Evolutionary conservation across 2,888 invertebrate genomes (phyloP), one percentile per base, ranked within the genome.

Genomic region (Nebria salina): DNA sequence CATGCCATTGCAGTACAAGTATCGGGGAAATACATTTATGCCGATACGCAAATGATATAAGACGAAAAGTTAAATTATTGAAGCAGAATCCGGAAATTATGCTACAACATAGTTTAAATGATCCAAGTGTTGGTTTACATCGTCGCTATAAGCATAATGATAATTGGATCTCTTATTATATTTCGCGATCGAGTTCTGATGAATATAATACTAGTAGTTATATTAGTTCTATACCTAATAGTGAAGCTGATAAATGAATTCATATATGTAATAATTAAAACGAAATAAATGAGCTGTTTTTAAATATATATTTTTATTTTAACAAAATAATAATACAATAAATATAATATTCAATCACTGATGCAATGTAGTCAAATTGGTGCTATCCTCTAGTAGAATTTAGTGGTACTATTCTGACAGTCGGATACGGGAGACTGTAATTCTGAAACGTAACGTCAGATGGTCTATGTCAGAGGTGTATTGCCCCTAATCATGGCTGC

Each of bases 11-110:
- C 72, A 82, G 73, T 65, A 74, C 82, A 43, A 84, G 83, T 77
- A 75, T 76, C 0, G 88, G 88, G 4, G 88, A 88, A 83, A 82
- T 87, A 20, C 86, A 86, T 82, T 70, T 82, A 2, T 86, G 86
- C 73, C 81, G 82, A 65, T 76, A 43, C 74, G 82, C 81, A 77
- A 82, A 82, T 15, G 83, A 82, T 75, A 83, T 82, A 7, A 82
- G 73, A 42, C 75, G 72, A 26, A 82, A 20, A 64, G 65, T 81
- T n/a, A 78, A 77, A 13, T 75, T 81, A 82, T 65, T 84, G 25
- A 84, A 83, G 76, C 83, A 83, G 20, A 77, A 84, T 75, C 82
- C 84, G 65, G 77, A 84, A 26, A 79, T 75, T 8, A 20, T 83
- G 11, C 11, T 83, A 6, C 64, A 79, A 25, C 72, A 78, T 76